These are phyloP conservation scores for Pungitius pungitius DNA, from an alignment of 2,113 vertebrate genomes.

Conservation along the genomic window DNA sequence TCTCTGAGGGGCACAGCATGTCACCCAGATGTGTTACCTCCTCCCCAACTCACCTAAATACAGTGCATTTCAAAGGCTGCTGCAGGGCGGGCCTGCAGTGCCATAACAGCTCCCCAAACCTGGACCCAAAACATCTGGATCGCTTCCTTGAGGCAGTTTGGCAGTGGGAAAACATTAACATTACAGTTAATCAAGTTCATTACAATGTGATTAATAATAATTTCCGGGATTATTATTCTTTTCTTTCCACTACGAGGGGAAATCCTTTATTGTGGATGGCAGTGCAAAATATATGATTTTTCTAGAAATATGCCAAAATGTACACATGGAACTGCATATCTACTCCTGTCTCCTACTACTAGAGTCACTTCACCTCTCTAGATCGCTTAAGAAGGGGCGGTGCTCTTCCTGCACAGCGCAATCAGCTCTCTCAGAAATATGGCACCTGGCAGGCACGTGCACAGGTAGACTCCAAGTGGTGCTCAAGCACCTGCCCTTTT, in stretches of 20 bases:
- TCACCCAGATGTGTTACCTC: conserved; percentile 29
- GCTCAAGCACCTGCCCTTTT: too few species aligned
- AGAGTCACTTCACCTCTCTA: too few species aligned
- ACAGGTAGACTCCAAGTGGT: too few species aligned
- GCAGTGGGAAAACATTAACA: background rate
- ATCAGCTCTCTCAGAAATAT: too few species aligned
- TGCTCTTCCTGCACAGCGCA: too few species aligned
- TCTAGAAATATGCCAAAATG: background rate
- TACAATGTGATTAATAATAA: background rate
- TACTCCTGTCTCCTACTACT: too few species aligned
- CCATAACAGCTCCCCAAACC: background rate
- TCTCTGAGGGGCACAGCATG: conserved; percentile 34
- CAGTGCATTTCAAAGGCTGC: background rate
- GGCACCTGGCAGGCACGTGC: too few species aligned
- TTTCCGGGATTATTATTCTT: too few species aligned
- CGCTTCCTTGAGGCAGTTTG: background rate
- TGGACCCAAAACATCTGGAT: background rate
- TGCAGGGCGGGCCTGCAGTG: background rate
- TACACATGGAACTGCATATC: too few species aligned
- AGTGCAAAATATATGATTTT: background rate
- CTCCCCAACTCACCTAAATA: conserved; percentile 12
- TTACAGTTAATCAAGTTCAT: background rate
- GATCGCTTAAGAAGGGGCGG: too few species aligned
- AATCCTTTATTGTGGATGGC: background rate
- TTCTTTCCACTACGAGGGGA: background rate